phyloP scores from a whole-genome alignment of 2,113 vertebrate species.

The Myanophis thanlyinensis region DNA sequence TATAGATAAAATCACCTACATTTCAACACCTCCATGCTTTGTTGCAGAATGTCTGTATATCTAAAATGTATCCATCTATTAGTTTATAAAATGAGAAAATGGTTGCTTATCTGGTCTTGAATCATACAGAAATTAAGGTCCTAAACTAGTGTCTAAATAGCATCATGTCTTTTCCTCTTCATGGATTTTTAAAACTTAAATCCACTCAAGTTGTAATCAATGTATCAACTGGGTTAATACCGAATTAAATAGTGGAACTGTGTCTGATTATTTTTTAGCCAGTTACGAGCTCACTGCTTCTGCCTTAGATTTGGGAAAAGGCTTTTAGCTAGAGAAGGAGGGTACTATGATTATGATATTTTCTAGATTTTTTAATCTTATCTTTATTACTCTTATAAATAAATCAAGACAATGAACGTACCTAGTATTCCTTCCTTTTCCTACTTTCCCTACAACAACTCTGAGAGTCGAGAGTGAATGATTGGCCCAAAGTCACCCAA shows the following conservation, averaged over 20 bases:
- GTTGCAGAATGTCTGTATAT: conserved; percentile 8
- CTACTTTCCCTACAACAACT: not conserved
- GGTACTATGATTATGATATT: conserved; percentile 27
- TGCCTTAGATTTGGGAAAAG: conserved; percentile 19
- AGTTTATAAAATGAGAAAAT: not conserved
- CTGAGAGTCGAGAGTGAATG: not conserved
- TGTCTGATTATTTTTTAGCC: conserved; percentile 30
- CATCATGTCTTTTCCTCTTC: not conserved
- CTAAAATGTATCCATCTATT: conserved; percentile 22
- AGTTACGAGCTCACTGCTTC: conserved; percentile 31
- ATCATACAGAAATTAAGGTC: not conserved
- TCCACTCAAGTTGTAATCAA: conserved; percentile 17
- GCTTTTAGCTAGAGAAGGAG: conserved; percentile 32
- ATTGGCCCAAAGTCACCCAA: not conserved
- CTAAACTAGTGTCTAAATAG: conserved; percentile 9
- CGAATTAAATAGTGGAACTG: conserved; percentile 31
- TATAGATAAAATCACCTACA: not conserved
- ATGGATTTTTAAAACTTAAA: conserved; percentile 29
- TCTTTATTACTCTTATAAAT: not conserved
- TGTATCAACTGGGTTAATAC: conserved; percentile 29
- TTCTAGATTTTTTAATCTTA: not conserved
- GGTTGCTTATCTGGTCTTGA: not conserved
- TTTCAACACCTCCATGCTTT: conserved; percentile 29
- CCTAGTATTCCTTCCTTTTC: not conserved
- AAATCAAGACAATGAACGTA: not conserved